Evolutionary conservation across 2,797 vertebrate genomes (phyloP), one percentile per base, ranked within the genome.

Genomic region (Spinus pinus): DNA sequence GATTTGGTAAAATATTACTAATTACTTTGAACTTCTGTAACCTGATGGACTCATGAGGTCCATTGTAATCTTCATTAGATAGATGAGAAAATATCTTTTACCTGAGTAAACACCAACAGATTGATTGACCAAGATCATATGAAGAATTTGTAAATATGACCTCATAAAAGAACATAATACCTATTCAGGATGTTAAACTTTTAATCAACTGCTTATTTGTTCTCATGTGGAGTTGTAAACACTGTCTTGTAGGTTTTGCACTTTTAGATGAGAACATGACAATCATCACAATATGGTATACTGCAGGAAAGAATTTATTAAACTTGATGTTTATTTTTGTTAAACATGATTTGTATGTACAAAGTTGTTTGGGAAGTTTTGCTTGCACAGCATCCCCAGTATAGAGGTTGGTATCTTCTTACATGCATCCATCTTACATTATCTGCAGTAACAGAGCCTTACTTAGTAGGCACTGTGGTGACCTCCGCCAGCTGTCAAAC

Each of bases 11-110:
- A 86, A 47, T 81, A 54, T 66, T 80, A 28, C 8, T 86, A 86
- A 93, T 92, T 84, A 56, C 35, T 93, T 74, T 86, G 70, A 90
- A 89, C 25, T 56, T 88, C 37, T 56, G 24, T 37, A 79, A 72
- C 14, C 47, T 37, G 21, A 27, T 22, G 33, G 11, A 44, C 10
- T 69, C 37, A 31, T 46, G 37, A 87, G 37, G 14, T 80, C 33
- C 17, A 15, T 33, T 62, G 33, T 56, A 85, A 86, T 87, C 14
- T 64, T 89, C 31, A 33, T 58, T 80, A 87, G 35, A 57, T 2
- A 58, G n/a, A 70, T 46, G 23, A 41, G 24, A 60, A 94, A 70
- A 57, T 27, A 2, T 54, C 25, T 89, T 91, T 75, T 51, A 78
- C 31, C 23, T 69, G 51, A 88, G 35, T 60, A 70, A 94, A 90